Evolutionary conservation across 2,797 vertebrate species (phyloP), one percentile per base, ranked within the genome.

Genomic region (Phoebastria nigripes): DNA sequence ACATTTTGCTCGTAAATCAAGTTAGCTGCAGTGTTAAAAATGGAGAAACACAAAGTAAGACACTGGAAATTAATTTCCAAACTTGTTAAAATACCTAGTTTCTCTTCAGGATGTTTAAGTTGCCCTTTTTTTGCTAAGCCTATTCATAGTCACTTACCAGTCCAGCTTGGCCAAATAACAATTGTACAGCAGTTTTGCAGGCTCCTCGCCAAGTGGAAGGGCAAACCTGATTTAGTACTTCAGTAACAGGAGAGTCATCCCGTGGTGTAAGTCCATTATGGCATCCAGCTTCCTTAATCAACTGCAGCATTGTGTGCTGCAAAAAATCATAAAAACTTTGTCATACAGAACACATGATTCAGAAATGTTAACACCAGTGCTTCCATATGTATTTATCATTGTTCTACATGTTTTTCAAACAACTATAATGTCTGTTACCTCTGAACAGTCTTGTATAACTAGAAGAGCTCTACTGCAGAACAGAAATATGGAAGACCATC

Each of bases 161-260:
- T 89, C 99, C 99, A 58, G 99, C 99, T 94, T 99, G 99, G 89
- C 99, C 99, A 93, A 99, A 99, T 28, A 99, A 97, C 83, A 99
- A 98, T 97, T 99, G 99, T 85, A 99, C 99, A 15, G 99, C 99
- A 9, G 99, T 99, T 98, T 99, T 99, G 97, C 99, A 99, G 93
- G 99, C 99, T 72, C 99, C 99, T 96, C 99, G 99, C 99, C 99
- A 99, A 10, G 98, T 99, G 93, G 99, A 99, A 46, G 99, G 99
- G 96, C 99, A 99, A 94, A 99, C 99, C 97, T 99, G 99, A 97
- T 99, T 99, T 94, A 99, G 98, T 46, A 99, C 99, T 97, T 99
- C 99, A 0, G 99, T 99, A 95, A 99, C 99, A 3, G 99, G 99
- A 44, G 99, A 98, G 90, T 99, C 99, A 1, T 99, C 99, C 42